Evolutionary conservation across 2,113 vertebrate species (phyloP).

Genomic region (Otus sunia): DNA sequence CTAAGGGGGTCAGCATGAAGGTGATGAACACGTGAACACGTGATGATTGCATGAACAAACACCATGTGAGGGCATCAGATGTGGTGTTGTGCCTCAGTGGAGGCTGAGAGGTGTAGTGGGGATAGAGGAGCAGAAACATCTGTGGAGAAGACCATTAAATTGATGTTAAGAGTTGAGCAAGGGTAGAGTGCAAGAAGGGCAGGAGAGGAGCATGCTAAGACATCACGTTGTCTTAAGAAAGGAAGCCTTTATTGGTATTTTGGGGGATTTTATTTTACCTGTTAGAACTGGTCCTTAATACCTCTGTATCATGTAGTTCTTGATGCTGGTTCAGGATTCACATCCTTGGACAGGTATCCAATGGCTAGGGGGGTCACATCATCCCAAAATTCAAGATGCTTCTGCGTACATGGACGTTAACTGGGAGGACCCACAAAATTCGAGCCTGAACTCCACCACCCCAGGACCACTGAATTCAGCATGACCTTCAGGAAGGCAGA

Average conservation of each 20-base stretch:
- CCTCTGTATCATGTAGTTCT: neutral
- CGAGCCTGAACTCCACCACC: neutral
- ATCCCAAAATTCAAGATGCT: neutral
- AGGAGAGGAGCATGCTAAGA: neutral
- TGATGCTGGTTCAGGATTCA: constrained; percentile 6
- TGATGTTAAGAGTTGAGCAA: neutral
- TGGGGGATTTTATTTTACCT: constrained; percentile 31
- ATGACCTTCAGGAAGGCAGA: neutral
- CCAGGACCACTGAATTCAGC: neutral
- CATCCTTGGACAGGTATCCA: neutral
- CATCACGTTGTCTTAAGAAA: neutral
- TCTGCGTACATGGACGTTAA: neutral
- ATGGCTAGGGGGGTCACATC: neutral
- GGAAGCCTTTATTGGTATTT: neutral
- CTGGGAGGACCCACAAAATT: neutral
- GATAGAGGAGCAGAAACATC: neutral
- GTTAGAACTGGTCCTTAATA: constrained; percentile 20
- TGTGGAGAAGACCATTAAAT: neutral
- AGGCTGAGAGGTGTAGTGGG: neutral
- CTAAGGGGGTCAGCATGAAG: neutral
- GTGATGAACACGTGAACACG: neutral
- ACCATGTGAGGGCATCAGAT: neutral
- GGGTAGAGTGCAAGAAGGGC: neutral
- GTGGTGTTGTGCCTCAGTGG: accelerated
- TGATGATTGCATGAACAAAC: neutral